Percentiles rank a stretch among this genome's conserved stretches.
These are phyloP conservation scores for Drosophila emarginata DNA, from an alignment of 2,888 invertebrate species.

Conservation along the genomic window DNA sequence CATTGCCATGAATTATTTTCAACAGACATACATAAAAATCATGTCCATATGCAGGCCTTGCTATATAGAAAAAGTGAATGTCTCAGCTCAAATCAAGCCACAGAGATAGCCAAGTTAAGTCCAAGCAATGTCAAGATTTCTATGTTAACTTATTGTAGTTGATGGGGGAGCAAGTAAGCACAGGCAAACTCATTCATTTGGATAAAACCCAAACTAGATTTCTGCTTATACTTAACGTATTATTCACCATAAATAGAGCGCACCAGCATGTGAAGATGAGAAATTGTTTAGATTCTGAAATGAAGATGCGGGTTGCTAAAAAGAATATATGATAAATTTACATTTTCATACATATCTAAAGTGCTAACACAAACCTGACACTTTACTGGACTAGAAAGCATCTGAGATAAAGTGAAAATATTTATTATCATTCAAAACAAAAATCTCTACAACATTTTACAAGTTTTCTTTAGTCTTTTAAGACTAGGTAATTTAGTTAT, in stretches of 20 bases:
- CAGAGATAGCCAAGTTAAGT: slow-evolving; percentile 41
- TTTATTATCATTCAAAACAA: neutral
- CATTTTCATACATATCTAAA: neutral
- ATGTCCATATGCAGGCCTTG: slow-evolving; percentile 25
- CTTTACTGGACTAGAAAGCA: neutral
- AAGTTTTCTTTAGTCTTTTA: no score
- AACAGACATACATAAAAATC: slow-evolving; percentile 40
- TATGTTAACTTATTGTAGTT: slow-evolving; percentile 26
- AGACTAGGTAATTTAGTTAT: no score
- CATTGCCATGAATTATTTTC: slow-evolving; percentile 46
- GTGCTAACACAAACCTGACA: neutral
- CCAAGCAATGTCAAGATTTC: slow-evolving; percentile 71
- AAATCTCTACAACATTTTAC: neutral
- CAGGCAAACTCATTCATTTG: neutral
- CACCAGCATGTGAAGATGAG: slow-evolving; percentile 12
- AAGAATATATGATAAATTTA: neutral
- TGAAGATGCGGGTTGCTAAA: neutral
- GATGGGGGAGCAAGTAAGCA: slow-evolving; percentile 21
- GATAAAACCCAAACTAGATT: slow-evolving; percentile 35
- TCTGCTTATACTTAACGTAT: neutral
- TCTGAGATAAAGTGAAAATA: neutral
- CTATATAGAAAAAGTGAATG: slow-evolving; percentile 65
- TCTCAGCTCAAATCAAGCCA: slow-evolving; percentile 29
- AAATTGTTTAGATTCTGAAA: slow-evolving; percentile 3
- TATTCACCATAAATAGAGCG: slow-evolving; percentile 2